Percentiles rank a stretch among this genome's conserved stretches.
Evolutionary conservation across 2,888 invertebrate species (phyloP).

Genomic region (Lamellibrachia columna): DNA sequence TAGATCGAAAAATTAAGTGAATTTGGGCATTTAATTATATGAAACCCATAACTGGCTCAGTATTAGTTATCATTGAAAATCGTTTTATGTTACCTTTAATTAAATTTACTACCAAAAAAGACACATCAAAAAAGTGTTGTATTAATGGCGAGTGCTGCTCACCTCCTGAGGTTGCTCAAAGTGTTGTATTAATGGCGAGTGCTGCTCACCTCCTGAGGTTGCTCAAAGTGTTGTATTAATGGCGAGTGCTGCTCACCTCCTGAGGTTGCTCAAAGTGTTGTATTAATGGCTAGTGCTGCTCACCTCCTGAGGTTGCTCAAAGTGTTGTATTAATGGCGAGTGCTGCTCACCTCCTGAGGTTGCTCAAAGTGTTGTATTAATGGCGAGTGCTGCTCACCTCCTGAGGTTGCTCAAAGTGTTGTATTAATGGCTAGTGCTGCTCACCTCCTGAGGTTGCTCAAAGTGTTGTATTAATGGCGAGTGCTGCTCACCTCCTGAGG

Average conservation of each 20-base stretch:
- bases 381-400: slow-evolving; percentile 69
- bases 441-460: slow-evolving; percentile 86
- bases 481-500: slow-evolving; percentile 78
- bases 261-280: slow-evolving; percentile 85
- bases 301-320: slow-evolving; percentile 89
- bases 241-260: slow-evolving; percentile 69
- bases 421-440: not conserved
- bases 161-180: slow-evolving; percentile 91
- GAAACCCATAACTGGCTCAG: no score
- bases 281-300: not conserved
- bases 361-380: slow-evolving; percentile 76
- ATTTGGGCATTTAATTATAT: no score
- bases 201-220: slow-evolving; percentile 80
- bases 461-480: slow-evolving; percentile 68
- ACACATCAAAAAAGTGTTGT: no score
- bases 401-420: slow-evolving; percentile 76
- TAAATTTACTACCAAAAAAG: no score
- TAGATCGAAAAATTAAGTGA: no score
- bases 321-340: slow-evolving; percentile 63
- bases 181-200: slow-evolving; percentile 51
- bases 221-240: slow-evolving; percentile 75
- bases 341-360: slow-evolving; percentile 78
- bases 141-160: not conserved
- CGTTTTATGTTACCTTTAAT: no score
- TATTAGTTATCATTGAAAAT: no score